Conservation (phyloP, 2,888 invertebrate genomes). For the Tenthredo amoena region DNA sequence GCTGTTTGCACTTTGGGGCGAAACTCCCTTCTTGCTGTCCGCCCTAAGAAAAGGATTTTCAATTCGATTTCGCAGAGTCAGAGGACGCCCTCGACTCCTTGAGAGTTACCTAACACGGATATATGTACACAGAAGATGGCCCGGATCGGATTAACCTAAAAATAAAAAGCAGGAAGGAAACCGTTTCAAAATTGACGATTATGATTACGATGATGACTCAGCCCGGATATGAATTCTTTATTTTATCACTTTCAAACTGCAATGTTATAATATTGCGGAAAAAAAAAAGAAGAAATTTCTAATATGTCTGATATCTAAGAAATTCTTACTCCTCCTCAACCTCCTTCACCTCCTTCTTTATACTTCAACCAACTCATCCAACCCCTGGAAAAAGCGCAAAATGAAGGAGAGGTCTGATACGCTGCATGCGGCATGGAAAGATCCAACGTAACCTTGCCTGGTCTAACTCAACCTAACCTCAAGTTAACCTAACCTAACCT, state of each 20-base stretch:
- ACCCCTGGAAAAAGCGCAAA: background rate
- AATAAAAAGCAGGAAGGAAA: background rate
- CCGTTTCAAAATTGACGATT: background rate
- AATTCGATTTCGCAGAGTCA: constrained; percentile 22
- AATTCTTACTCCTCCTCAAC: constrained; percentile 55
- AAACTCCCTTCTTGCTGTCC: background rate
- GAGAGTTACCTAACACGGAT: constrained; percentile 6
- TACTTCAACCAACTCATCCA: background rate
- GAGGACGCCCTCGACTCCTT: constrained; percentile 1
- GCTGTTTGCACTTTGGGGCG: constrained; percentile 33
- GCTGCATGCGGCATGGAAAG: constrained; percentile 26
- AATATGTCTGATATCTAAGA: constrained; percentile 63
- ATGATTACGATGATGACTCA: background rate
- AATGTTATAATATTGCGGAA: background rate
- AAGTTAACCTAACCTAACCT: background rate
- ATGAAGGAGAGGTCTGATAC: background rate
- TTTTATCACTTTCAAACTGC: background rate
- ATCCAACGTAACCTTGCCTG: constrained; percentile 9
- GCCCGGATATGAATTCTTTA: background rate
- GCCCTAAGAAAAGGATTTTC: constrained; percentile 39
- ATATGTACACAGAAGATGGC: background rate
- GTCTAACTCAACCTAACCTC: background rate
- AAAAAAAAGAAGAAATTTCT: constrained; percentile 55
- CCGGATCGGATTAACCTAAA: background rate
- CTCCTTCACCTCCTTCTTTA: background rate